A percentile compares a stretch with the other conserved stretches of the same genome.
Evolutionary conservation across 2,797 vertebrate species (phyloP).

Genomic region (Cynopterus sphinx): DNA sequence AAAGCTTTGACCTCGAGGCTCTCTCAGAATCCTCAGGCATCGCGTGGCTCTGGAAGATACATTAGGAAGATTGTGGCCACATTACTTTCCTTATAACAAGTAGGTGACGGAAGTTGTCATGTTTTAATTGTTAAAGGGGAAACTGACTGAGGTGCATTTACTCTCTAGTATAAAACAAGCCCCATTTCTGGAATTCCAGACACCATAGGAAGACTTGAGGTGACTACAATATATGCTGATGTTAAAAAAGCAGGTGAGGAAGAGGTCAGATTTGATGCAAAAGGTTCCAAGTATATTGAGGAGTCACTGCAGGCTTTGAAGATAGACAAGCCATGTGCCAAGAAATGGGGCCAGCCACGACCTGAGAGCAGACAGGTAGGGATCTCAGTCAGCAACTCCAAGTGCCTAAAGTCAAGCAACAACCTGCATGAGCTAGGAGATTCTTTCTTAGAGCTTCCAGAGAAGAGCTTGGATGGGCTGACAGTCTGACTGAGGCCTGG

Average conservation of each 20-base stretch:
- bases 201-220: background rate
- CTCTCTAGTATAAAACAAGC: background rate
- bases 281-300: background rate
- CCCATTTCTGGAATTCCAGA: background rate
- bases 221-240: background rate
- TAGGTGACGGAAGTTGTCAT: background rate
- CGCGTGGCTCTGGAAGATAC: background rate
- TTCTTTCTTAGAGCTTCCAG: background rate
- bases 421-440: background rate
- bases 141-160: background rate
- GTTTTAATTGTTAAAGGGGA: background rate
- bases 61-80: background rate
- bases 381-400: fast-evolving
- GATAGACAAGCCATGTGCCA: background rate
- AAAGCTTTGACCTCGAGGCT: background rate
- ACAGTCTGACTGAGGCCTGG: background rate
- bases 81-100: background rate
- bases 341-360: background rate
- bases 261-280: background rate
- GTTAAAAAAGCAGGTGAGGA: background rate
- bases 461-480: background rate
- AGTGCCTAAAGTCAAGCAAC: background rate
- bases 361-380: background rate
- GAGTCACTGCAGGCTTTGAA: background rate
- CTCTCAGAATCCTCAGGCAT: background rate